Conservation (phyloP, 2,113 vertebrate genomes). For the Misgurnus mizolepis region DNA sequence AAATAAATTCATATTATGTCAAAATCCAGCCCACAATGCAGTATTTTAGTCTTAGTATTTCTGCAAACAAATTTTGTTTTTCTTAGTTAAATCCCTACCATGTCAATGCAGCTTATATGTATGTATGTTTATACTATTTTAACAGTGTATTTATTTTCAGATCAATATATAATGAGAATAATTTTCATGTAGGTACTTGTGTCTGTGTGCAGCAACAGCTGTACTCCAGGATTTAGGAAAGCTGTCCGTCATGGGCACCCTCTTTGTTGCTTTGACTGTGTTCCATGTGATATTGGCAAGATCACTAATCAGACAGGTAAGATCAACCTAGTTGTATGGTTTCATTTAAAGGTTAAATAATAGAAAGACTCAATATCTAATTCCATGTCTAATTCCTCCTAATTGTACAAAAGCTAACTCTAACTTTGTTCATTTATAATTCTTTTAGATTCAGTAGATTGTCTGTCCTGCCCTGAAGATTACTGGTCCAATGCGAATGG, state of each 20-base stretch:
- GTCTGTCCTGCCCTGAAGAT: slow-evolving; percentile 54
- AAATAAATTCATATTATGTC: no score
- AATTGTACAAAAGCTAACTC: no score
- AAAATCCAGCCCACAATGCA: no score
- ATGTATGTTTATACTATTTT: neutral
- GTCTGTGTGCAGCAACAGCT: slow-evolving; percentile 75
- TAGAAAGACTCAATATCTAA: neutral
- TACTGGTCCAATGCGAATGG: slow-evolving; percentile 56
- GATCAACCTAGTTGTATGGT: neutral
- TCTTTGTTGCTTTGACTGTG: slow-evolving; percentile 81
- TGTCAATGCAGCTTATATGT: no score
- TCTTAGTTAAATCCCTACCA: no score
- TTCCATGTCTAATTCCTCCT: neutral
- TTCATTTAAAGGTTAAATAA: neutral
- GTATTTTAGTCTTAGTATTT: neutral
- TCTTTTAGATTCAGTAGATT: slow-evolving; percentile 57
- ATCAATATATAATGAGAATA: neutral
- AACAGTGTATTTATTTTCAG: neutral
- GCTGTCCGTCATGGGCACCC: slow-evolving; percentile 73
- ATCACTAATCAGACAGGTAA: slow-evolving; percentile 79
- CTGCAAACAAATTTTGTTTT: no score
- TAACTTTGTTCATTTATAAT: neutral
- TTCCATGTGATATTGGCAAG: slow-evolving; percentile 77
- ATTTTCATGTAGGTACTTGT: slow-evolving; percentile 63
- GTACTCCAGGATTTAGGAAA: slow-evolving; percentile 74